Conservation (phyloP, 2,888 invertebrate species). For the Cryptophagus acutangulus region DNA sequence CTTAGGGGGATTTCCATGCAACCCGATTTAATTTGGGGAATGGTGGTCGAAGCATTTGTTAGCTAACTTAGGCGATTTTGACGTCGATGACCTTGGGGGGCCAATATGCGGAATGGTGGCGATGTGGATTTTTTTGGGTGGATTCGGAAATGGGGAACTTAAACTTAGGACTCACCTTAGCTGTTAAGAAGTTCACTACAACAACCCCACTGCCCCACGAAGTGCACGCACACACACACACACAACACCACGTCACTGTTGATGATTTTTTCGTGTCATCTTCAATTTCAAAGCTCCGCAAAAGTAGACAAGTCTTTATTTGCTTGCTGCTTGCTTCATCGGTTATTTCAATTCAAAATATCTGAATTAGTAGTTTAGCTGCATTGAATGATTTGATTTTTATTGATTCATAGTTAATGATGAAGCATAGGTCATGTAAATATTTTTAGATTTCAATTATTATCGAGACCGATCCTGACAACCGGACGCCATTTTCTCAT, state of each 20-base stretch:
- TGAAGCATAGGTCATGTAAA: conserved; percentile 45
- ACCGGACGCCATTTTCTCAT: conserved; percentile 44
- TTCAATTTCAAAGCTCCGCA: too few species aligned
- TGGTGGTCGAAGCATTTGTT: conserved; percentile 9
- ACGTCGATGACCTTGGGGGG: conserved; percentile 43
- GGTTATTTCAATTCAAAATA: too few species aligned
- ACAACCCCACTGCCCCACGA: too few species aligned
- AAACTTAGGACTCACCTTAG: too few species aligned
- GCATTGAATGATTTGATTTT: conserved; percentile 28
- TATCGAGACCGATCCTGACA: conserved; percentile 42
- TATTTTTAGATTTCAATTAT: conserved; percentile 38
- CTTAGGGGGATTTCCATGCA: too few species aligned
- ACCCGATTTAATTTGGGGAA: conserved; percentile 13
- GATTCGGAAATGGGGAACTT: conserved; percentile 27
- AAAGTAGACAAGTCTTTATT: too few species aligned
- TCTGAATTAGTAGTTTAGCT: too few species aligned
- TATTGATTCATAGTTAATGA: conserved; percentile 38
- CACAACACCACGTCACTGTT: conserved; percentile 17
- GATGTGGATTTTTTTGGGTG: conserved; percentile 38
- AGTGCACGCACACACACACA: background rate
- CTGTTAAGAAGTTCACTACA: too few species aligned
- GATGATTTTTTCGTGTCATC: conserved; percentile 26
- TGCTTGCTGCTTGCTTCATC: too few species aligned
- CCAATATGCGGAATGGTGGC: conserved; percentile 33
- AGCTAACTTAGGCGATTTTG: conserved; percentile 27